These are phyloP conservation scores for Caenorhabditis wallacei DNA, from an alignment of 2,888 invertebrate genomes.

Conservation along the genomic window DNA sequence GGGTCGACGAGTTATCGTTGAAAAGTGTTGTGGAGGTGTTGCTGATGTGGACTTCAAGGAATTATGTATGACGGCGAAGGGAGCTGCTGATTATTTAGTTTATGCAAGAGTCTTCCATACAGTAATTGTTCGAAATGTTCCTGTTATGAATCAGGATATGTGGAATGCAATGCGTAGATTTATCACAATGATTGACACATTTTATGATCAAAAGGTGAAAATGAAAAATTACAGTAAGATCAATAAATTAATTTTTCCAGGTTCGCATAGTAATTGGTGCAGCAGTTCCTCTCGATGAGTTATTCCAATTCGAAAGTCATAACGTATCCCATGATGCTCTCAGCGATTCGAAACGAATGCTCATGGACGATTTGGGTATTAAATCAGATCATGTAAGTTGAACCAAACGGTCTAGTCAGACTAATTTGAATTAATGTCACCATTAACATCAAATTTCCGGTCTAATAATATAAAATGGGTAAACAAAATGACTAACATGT, in stretches of 20 bases:
- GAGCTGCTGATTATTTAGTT: conserved; percentile 95
- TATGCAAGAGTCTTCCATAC: conserved; percentile 96
- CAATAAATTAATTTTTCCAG: conserved; percentile 84
- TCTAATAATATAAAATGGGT: too few species aligned
- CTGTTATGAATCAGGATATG: conserved; percentile 89
- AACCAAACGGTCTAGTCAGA: conserved; percentile 7
- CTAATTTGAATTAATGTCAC: neutral
- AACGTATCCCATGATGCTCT: conserved; percentile 84
- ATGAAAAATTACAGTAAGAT: too few species aligned
- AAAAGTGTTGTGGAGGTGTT: conserved; percentile 93
- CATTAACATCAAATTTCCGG: neutral
- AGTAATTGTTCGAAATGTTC: conserved; percentile 93
- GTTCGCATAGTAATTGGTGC: conserved; percentile 91
- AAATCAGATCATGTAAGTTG: conserved; percentile 84
- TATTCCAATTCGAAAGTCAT: conserved; percentile 87
- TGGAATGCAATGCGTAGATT: conserved; percentile 95
- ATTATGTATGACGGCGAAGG: conserved; percentile 89
- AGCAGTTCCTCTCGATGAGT: conserved; percentile 88
- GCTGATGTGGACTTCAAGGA: conserved; percentile 93
- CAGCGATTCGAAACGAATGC: conserved; percentile 90
- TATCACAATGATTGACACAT: conserved; percentile 96
- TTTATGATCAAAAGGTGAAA: conserved; percentile 93
- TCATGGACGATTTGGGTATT: conserved; percentile 97
- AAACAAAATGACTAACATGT: too few species aligned
- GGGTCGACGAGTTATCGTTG: conserved; percentile 92